Evolutionary conservation across 2,113 vertebrate species (phyloP), one percentile per base, ranked within the genome.

Genomic region (Calidris pugnax): DNA sequence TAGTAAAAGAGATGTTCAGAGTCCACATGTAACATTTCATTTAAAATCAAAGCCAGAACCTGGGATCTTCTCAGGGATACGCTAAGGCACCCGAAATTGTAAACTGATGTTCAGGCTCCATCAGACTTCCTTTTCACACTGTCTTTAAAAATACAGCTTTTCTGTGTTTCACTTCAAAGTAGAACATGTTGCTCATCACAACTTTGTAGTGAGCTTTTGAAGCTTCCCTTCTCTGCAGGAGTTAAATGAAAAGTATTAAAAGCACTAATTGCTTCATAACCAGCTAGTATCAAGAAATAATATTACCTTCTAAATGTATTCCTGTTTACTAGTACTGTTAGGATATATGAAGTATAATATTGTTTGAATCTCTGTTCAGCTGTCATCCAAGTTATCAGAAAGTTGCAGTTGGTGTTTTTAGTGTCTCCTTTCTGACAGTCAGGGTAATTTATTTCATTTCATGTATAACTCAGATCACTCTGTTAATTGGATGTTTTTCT

Each of bases 391-490:
- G 4, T 51, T 72, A 60, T 51, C 14, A 51, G 47, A 77, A 77
- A 28, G 41, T 32, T 66, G 11, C 50, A 74, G 12, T 1, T 35
- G 19, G 24, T 74, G 5, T 1, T 85, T 84, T 83, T 18, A 69
- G 15, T 41, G 19, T 33, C 35, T 81, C 6, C 74, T 69, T 74
- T 39, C 14, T 56, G 4, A 7, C 27, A 37, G 6, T 4, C 19
- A 0, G 0, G 1, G 7, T 48, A 63, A n/a, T 35, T 33, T 48
- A 27, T 37, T 67, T 19, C 0, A 12, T 45, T 73, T 85, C 53
- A 35, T 62, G 74, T 69, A 16, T 71, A 50, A 66, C 16, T 76
- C 27, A 33, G 14, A 43, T 66, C 23, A 66, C 6, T 57, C 18
- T 57, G 7, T 37, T 89, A 74, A 30, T 35, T 72, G 32, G 27